phyloP scores from a whole-genome alignment of 2,113 vertebrate genomes.

The Agelaius tricolor region DNA sequence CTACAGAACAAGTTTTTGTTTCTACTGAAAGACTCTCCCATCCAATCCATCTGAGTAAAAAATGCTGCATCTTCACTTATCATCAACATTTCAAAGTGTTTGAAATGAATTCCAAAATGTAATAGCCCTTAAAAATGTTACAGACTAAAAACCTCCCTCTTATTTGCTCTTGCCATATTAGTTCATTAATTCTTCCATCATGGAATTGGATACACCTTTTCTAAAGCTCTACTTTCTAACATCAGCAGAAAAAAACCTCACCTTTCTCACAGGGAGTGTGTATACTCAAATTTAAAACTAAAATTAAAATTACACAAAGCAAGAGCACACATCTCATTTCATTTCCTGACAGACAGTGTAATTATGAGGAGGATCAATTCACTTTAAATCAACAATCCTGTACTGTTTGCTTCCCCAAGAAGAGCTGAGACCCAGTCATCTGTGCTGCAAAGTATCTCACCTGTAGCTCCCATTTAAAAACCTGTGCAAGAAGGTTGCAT shows the following conservation, averaged over 20 bases:
- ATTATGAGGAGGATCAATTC: neutral
- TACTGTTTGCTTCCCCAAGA: neutral
- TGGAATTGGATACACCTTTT: neutral
- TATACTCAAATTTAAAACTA: neutral
- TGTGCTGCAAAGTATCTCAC: neutral
- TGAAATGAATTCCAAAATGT: neutral
- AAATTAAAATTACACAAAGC: neutral
- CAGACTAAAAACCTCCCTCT: neutral
- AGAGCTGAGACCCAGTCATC: neutral
- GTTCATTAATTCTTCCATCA: neutral
- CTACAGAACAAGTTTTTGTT: neutral
- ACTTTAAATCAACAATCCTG: neutral
- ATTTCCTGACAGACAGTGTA: neutral
- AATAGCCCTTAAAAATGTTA: neutral
- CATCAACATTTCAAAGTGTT: neutral
- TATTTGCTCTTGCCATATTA: neutral
- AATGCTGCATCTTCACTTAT: neutral
- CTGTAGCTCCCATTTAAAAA: neutral
- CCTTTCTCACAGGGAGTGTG: neutral
- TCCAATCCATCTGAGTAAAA: neutral
- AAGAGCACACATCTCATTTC: neutral
- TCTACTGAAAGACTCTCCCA: neutral
- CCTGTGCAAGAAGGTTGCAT: neutral
- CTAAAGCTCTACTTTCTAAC: neutral
- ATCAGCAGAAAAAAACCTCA: neutral